Percentiles rank a stretch among this genome's conserved stretches.
Evolutionary conservation across 2,113 vertebrate genomes (phyloP).

Genomic region (Crypturellus undulatus): DNA sequence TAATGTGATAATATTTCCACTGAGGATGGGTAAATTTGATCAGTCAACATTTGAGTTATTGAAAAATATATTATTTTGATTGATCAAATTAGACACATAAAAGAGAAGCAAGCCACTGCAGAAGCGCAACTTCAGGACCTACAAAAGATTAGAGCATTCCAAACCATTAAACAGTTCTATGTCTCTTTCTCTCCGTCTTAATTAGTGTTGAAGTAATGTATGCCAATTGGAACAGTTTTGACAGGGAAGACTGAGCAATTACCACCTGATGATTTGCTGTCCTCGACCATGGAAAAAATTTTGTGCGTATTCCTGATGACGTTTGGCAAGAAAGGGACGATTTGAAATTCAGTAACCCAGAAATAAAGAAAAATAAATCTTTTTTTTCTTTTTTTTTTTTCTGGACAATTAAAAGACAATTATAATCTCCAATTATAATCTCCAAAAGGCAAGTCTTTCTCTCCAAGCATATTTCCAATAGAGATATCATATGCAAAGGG

Average conservation of each 20-base stretch:
- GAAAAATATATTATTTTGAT: too few species aligned
- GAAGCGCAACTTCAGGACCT: background rate
- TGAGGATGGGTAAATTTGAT: background rate
- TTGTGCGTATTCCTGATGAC: background rate
- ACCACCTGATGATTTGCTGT: background rate
- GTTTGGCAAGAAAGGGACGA: background rate
- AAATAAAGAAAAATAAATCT: background rate
- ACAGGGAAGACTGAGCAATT: background rate
- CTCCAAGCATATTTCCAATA: background rate
- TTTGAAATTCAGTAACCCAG: background rate
- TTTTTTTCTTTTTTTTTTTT: background rate
- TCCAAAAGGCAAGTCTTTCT: background rate
- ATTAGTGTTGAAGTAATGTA: background rate
- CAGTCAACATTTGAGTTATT: background rate
- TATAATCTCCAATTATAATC: too few species aligned
- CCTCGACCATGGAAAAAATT: background rate
- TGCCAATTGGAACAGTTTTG: background rate
- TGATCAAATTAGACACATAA: too few species aligned
- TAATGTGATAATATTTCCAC: background rate
- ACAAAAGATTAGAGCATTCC: background rate
- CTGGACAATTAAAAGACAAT: background rate
- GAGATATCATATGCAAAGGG: background rate
- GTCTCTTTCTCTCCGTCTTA: background rate
- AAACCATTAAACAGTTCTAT: background rate
- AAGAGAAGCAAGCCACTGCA: too few species aligned